Base-by-base conservation (phyloP, 2,888 invertebrate species). In the Mactromeris polynyma region DNA sequence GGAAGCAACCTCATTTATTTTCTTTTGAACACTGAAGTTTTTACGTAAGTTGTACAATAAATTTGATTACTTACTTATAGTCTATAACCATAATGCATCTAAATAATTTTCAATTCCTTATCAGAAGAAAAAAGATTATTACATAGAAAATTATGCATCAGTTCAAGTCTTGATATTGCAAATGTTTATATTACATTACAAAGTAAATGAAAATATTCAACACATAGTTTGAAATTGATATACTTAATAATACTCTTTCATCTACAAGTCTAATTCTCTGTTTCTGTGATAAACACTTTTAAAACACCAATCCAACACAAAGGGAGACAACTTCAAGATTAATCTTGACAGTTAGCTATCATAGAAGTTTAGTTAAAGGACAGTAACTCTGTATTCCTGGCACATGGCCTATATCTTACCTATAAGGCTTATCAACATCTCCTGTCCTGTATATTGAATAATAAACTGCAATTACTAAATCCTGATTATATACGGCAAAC, bases 371-470 rank as follows among this genome's bases (percentile, higher is more conserved):
- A 77, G 51, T 77, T 84, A 51, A 83, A 64, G 84, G 78, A 26
- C 84, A 84, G 78, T 54, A 78, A 84, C 84, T 78, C 64, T 81
- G 77, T 77, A 31, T 82, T 51, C 82, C 78, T 82, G 83, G 86
- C 86, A 77, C 33, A 31, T 26, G 33, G 79, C 89, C 79, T 36
- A 51, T 69, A 38, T 79, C 80, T 89, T 89, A 89, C 89, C 89
- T 89, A 73, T 33, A 82, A 21, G 86, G 86, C 26, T 89, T 89
- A 64, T 89, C 89, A 69, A 42, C 9, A 11, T 89, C 86, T 0
- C 83, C 89, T n/a, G 78, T 33, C 77, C 83, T 89, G 86, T 82
- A 26, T 46, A 42, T 31, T 82, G 26, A 83, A 83, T 73, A 69
- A 58, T 9, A 64, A 64, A 11, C 26, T n/a, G 17, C 46, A 64